Conservation (phyloP, 2,888 invertebrate species). For the Chesias legatella region DNA sequence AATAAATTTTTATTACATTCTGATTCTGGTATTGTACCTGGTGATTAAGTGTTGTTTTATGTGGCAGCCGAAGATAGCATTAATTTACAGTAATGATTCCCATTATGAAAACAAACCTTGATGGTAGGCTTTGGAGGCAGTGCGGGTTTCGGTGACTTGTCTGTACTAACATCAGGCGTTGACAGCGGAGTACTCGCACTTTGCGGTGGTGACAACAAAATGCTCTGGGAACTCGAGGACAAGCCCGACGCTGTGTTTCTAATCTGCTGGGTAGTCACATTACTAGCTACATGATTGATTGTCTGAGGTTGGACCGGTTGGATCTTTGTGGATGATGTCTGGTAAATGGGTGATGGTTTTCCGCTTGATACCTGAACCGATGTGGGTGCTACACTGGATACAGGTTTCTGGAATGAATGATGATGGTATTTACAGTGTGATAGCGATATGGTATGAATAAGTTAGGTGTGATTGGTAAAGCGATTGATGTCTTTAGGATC, state of each 20-base stretch:
- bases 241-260: constrained; percentile 75
- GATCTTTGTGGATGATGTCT: constrained; percentile 89
- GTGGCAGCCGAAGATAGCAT: too few species aligned
- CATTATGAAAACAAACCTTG: constrained; percentile 61
- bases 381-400: constrained; percentile 92
- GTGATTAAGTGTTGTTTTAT: too few species aligned
- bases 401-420: constrained; percentile 87
- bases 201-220: constrained; percentile 81
- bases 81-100: too few species aligned
- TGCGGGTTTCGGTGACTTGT: constrained; percentile 86
- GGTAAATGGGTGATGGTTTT: constrained; percentile 88
- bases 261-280: constrained; percentile 73
- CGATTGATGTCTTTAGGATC: too few species aligned
- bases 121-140: constrained; percentile 91
- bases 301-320: constrained; percentile 90
- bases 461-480: constrained; percentile 16
- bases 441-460: constrained; percentile 34
- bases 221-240: constrained; percentile 71
- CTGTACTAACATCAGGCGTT: constrained; percentile 76
- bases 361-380: constrained; percentile 83
- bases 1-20: too few species aligned
- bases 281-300: constrained; percentile 68
- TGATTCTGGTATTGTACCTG: too few species aligned
- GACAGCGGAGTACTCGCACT: constrained; percentile 81
- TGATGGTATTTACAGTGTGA: constrained; percentile 72